These are phyloP conservation scores for Eubasilissa regina DNA, from an alignment of 1,140 invertebrate genomes.

Conservation along the genomic window DNA sequence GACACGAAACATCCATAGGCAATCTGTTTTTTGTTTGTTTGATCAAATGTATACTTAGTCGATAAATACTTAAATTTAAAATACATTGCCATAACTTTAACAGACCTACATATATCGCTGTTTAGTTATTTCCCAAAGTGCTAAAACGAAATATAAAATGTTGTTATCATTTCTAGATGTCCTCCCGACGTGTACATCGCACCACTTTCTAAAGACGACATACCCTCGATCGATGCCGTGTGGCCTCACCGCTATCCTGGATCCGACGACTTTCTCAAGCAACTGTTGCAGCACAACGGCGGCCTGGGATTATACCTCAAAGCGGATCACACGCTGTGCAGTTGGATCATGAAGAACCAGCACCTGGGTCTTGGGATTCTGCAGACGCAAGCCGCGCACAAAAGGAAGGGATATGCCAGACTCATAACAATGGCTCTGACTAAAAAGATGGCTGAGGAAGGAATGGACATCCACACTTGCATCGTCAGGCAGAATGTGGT, in stretches of 20 bases:
- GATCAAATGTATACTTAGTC: too few relatives aligned
- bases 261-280: constrained; percentile 60
- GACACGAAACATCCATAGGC: too few relatives aligned
- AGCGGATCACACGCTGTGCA: constrained; percentile 56
- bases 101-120: too few relatives aligned
- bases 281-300: constrained; percentile 60
- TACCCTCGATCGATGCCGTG: constrained; percentile 52
- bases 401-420: constrained; percentile 52
- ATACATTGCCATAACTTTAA: too few relatives aligned
- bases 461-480: constrained; percentile 50
- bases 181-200: constrained; percentile 61
- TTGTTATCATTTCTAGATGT: constrained; percentile 58
- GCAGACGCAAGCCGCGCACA: constrained; percentile 47
- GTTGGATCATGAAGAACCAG: constrained; percentile 63
- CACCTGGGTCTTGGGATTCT: constrained; percentile 61
- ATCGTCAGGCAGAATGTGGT: constrained; percentile 57
- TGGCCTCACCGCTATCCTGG: constrained; percentile 62
- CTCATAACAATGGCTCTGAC: constrained; percentile 39
- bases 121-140: too few relatives aligned
- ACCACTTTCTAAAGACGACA: constrained; percentile 57
- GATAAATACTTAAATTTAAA: too few relatives aligned
- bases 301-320: constrained; percentile 62
- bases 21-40: too few relatives aligned
- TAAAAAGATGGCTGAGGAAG: constrained; percentile 47
- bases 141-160: too few relatives aligned